Evolutionary conservation across 2,888 invertebrate species (phyloP).

Genomic region (Temnothorax rugatulus): DNA sequence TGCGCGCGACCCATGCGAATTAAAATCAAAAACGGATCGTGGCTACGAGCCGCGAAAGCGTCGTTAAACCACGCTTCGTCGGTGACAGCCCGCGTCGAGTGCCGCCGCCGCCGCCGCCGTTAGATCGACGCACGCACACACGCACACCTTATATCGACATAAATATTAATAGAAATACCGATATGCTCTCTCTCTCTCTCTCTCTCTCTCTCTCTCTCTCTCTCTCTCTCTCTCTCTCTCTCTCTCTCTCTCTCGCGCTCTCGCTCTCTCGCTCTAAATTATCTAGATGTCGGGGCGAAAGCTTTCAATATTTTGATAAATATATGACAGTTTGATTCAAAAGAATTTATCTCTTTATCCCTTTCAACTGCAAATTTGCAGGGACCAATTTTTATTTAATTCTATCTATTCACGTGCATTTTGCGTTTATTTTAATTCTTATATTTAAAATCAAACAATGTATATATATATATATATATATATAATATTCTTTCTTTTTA

Average conservation of each 20-base stretch:
- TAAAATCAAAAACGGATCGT: constrained; percentile 26
- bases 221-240: background rate
- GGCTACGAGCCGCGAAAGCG: background rate
- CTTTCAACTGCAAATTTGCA: too few species aligned
- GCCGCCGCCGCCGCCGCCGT: background rate
- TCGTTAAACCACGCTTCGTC: background rate
- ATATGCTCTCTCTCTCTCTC: background rate
- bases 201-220: background rate
- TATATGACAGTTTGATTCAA: too few species aligned
- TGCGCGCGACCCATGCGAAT: constrained; percentile 5
- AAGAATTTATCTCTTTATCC: too few species aligned
- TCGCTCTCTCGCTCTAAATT: background rate
- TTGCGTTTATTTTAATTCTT: background rate
- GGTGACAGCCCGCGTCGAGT: constrained; percentile 3
- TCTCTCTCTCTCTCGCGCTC: too few species aligned
- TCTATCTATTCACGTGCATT: background rate
- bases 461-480: background rate
- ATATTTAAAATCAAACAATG: background rate
- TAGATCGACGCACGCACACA: background rate
- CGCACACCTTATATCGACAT: background rate
- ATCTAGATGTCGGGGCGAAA: too few species aligned
- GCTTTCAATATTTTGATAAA: too few species aligned
- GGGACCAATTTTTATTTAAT: too few species aligned
- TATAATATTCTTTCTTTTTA: too few species aligned
- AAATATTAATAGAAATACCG: constrained; percentile 11